Percentiles rank a stretch among this genome's conserved stretches.
These are phyloP conservation scores for Phenganax subtilis DNA, from an alignment of 92 coral and sea anemone species.

Conservation along the genomic window DNA sequence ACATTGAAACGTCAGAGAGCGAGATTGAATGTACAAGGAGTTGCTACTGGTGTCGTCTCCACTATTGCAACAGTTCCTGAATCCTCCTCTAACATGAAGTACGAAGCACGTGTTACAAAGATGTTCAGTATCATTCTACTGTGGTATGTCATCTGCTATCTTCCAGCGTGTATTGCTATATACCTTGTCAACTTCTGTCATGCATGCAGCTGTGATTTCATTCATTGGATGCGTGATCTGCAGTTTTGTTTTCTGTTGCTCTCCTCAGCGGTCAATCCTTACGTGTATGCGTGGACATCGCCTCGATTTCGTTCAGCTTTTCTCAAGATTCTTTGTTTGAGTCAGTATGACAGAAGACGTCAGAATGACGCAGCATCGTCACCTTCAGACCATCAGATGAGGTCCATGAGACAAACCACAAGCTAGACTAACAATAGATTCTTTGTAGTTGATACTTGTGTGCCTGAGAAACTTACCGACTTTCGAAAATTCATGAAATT, in stretches of 20 bases:
- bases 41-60: not conserved
- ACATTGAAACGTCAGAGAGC: slow-evolving; percentile 28
- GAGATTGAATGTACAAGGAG: slow-evolving; percentile 32
- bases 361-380: not conserved
- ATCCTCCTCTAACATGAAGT: slow-evolving; percentile 6
- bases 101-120: slow-evolving; percentile 36
- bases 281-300: slow-evolving; percentile 43
- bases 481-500: too few species aligned
- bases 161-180: slow-evolving; percentile 33
- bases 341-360: slow-evolving; percentile 9
- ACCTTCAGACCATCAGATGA: slow-evolving; percentile 24
- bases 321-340: slow-evolving; percentile 24
- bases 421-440: too few species aligned
- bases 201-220: slow-evolving; percentile 35
- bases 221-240: slow-evolving; percentile 35
- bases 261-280: slow-evolving; percentile 39
- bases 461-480: too few species aligned
- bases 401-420: slow-evolving; percentile 6
- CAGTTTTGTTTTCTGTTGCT: slow-evolving; percentile 35
- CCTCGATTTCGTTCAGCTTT: slow-evolving; percentile 39
- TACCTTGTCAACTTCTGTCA: slow-evolving; percentile 36
- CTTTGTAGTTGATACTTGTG: too few species aligned
- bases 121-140: slow-evolving; percentile 36
- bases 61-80: not conserved
- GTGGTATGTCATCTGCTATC: slow-evolving; percentile 37